Base-by-base conservation (phyloP, 2,113 vertebrate genomes). In the Anoplopoma fimbria region DNA sequence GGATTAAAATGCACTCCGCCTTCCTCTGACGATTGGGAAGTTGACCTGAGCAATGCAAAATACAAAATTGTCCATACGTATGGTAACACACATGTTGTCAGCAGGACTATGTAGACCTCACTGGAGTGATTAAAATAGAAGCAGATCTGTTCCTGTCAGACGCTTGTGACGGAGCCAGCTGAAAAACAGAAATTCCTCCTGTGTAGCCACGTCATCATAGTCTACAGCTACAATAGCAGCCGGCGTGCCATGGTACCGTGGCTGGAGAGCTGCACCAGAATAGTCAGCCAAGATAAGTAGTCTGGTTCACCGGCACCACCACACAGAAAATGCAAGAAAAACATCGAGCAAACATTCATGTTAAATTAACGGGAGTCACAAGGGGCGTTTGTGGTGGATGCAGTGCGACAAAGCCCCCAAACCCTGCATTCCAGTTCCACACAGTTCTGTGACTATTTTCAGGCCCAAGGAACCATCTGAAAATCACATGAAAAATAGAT, bases 401-500 rank as follows among this genome's bases (percentile, higher is more conserved):
- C 1, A 0, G 53, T 17, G 6, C 0, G 13, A 79, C 58, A 78
- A 77, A 58, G 45, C 36, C 42, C 64, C 27, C 29, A 80, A 88
- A 82, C 55, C 34, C 60, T 75, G 67, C 64, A 60, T 78, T 87
- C 81, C 76, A 69, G 78, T 75, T 82, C 75, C 29, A 74, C 42
- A 70, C 81, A 63, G 71, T 76, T 85, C 45, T 75, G 70, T 19
- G 63, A 63, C 78, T 84, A 85, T 86, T 79, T 88, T 79, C 62
- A 78, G 75, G 53, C 58, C 38, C 65, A 40, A 71, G 67, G 76
- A 23, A 80, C 49, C 86, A 87, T 89, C 89, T 86, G 86, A 90
- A 81, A 82, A 79, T 93, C 87, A 93, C 90, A 90, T 92, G 90
- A 82, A 89, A 73, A 84, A 82, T 55, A 49, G 8, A 80, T 83